Conservation (phyloP, 2,113 vertebrate genomes). For the Orcinus orca region DNA sequence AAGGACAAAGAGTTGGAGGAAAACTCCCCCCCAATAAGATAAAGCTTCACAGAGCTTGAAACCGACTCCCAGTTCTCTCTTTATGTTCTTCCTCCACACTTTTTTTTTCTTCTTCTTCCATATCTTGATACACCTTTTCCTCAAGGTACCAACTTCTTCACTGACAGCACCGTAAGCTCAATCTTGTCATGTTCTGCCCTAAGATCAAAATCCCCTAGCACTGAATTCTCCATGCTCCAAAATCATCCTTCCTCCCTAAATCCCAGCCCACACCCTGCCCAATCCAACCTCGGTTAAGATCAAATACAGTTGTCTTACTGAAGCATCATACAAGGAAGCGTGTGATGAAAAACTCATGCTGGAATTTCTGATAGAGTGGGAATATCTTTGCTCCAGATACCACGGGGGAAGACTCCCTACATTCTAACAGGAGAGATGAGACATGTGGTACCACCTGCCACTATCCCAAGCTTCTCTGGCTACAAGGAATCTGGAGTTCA, state of each 20-base stretch:
- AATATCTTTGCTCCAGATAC: neutral
- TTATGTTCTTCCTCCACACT: neutral
- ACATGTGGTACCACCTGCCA: neutral
- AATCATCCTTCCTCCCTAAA: neutral
- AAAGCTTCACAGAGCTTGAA: neutral
- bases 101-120: neutral
- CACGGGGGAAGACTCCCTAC: neutral
- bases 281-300: neutral
- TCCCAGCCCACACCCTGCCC: neutral
- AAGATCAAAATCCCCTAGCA: neutral
- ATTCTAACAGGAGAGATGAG: neutral
- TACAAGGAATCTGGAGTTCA: neutral
- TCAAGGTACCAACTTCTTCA: neutral
- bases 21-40: neutral
- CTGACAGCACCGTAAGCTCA: neutral
- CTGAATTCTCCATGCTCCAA: neutral
- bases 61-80: neutral
- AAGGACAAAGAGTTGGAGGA: neutral
- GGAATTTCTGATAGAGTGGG: neutral
- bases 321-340: neutral
- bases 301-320: neutral
- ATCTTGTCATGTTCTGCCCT: neutral
- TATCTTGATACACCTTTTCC: neutral
- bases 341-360: neutral
- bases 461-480: neutral